Evolutionary conservation across 1,140 invertebrate species (phyloP).

Genomic region (Pantala flavescens): DNA sequence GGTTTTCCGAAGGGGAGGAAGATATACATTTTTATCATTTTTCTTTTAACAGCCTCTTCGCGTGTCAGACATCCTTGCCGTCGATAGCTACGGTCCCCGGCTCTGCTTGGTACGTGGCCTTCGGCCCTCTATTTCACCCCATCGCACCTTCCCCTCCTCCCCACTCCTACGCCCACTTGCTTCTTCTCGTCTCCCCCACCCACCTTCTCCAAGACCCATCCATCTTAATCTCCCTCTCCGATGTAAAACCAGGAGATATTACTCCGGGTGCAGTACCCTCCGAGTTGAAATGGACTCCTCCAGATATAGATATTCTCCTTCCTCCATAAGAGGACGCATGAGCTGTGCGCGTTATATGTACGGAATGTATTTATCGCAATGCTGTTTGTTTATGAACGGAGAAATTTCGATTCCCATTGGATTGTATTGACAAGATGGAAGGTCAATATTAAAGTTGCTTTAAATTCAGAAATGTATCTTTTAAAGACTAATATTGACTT

Average conservation of each 20-base stretch:
- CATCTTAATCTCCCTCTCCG: background rate
- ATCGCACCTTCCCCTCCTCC: background rate
- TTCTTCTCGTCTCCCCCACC: background rate
- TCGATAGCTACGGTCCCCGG: background rate
- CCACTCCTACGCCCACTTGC: background rate
- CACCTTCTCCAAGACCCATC: background rate
- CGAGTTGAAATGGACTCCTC: background rate
- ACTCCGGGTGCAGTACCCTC: background rate
- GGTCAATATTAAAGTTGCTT: too few relatives aligned
- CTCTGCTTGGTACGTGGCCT: background rate
- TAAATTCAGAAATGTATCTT: too few relatives aligned
- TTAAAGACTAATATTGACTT: too few relatives aligned
- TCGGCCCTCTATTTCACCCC: background rate
- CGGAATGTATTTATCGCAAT: too few relatives aligned
- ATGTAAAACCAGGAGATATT: background rate
- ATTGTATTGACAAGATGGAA: too few relatives aligned
- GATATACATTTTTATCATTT: background rate
- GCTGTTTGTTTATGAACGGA: too few relatives aligned
- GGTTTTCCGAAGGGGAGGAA: background rate
- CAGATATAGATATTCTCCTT: background rate
- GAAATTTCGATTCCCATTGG: too few relatives aligned
- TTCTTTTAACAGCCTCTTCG: background rate
- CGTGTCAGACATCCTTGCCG: background rate
- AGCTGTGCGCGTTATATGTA: too few relatives aligned
- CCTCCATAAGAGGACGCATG: too few relatives aligned